A percentile compares a stretch with the other conserved stretches of the same genome.
phyloP scores from a whole-genome alignment of 2,113 vertebrate genomes.

The Murina feae region DNA sequence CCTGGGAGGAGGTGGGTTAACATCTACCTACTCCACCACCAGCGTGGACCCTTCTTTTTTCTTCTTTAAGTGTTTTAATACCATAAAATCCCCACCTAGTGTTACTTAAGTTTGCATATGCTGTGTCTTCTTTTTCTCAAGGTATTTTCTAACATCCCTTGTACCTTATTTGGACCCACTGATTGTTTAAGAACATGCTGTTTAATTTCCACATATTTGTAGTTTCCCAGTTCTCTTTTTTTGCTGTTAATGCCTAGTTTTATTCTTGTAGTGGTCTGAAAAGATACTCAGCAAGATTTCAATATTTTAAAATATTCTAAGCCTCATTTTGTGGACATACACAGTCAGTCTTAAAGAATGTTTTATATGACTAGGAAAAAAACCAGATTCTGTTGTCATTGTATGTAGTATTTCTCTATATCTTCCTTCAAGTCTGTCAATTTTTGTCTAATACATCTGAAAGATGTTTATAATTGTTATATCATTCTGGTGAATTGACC shows the following conservation, averaged over 20 bases:
- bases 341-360: neutral
- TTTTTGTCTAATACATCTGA: neutral
- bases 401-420: neutral
- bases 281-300: neutral
- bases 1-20: neutral
- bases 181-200: no score
- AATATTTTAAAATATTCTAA: neutral
- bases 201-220: neutral
- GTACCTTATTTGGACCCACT: neutral
- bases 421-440: neutral
- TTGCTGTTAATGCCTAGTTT: neutral
- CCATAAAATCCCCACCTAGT: neutral
- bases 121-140: neutral
- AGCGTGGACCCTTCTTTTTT: neutral
- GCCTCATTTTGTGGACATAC: neutral
- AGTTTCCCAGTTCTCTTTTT: neutral
- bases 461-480: neutral
- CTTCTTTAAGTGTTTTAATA: neutral
- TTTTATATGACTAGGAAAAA: neutral
- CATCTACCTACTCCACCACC: neutral
- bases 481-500: neutral
- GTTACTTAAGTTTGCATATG: neutral
- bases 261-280: neutral
- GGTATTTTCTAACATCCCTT: neutral
- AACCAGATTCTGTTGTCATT: neutral